Base-by-base conservation (phyloP, 1,140 invertebrate genomes). In the Alviniconcha marisindica region DNA sequence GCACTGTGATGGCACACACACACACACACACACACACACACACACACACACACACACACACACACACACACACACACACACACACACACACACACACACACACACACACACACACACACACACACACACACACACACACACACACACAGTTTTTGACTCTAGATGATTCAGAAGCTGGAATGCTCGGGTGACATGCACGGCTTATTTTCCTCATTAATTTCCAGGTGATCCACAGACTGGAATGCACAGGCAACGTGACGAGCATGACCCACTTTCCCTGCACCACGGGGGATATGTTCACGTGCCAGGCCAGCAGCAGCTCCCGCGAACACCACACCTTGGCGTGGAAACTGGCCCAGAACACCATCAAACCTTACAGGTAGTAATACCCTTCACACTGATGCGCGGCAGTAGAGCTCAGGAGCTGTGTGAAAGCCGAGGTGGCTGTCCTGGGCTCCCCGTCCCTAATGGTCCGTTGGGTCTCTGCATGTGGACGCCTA, bases 81-180 rank as follows among this genome's bases (percentile, higher is more conserved):
- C 63, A 69, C 63, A 69, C 63, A 69, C 63, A 69, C 63, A 69
- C 63, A 69, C 63, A 69, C 63, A 69, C 63, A 69, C 63, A 69
- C 63, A 69, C 63, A 69, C 56, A 60, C n/a, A 21, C n/a, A 60
- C 56, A 60, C 56, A 60, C 56, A 60, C 56, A 28, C 56, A 28
- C 56, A 60, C 56, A 60, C 44, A 48, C 56, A 60, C 56, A 60
- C n/a, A 60, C 56, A 60, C 56, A 60, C 44, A 48, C 44, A 48
- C 44, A 18, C 44, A 60, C 56, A n/a, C 56, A 28, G 18, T 51
- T 51, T 51, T 51, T 51, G 18, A 51, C 48, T 7, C n/a, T n/a
- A n/a, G n/a, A n/a, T n/a, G n/a, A n/a, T n/a, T n/a, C n/a, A n/a
- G n/a, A n/a, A n/a, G n/a, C n/a, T n/a, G n/a, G n/a, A 48, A 48